Conservation (phyloP, 2,113 vertebrate species). For the Tachuris rubrigastra region DNA sequence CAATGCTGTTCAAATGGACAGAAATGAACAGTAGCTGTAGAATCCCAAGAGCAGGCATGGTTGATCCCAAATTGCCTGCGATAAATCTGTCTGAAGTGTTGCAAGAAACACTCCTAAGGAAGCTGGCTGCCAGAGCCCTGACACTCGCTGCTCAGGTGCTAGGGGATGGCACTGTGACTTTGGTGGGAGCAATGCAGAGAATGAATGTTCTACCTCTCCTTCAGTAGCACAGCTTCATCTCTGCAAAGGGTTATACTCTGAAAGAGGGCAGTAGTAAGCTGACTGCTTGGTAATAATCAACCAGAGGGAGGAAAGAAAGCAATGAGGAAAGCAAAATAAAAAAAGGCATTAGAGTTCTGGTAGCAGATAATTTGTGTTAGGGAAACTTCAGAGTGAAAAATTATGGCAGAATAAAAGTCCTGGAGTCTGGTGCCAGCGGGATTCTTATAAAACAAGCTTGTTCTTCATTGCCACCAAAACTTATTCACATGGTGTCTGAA, state of each 20-base stretch:
- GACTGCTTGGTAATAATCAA: neutral
- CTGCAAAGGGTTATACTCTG: neutral
- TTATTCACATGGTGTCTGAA: neutral
- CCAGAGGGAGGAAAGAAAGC: neutral
- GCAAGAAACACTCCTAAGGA: neutral
- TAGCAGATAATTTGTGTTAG: neutral
- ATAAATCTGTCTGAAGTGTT: neutral
- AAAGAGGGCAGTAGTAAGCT: neutral
- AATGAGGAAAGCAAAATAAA: neutral
- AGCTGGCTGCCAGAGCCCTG: neutral
- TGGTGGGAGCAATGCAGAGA: neutral
- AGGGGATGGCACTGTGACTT: neutral
- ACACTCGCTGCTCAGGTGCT: neutral
- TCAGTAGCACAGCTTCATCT: neutral
- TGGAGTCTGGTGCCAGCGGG: neutral
- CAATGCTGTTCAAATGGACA: neutral
- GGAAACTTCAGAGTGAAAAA: neutral
- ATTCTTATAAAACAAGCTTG: neutral
- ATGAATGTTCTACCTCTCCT: accelerated
- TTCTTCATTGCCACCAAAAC: neutral
- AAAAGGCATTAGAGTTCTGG: neutral
- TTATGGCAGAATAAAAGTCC: neutral
- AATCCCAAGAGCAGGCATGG: neutral
- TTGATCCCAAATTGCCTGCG: neutral
- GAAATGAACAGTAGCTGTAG: neutral